phyloP scores from a whole-genome alignment of 2,888 invertebrate genomes.

The Eurois occulta region DNA sequence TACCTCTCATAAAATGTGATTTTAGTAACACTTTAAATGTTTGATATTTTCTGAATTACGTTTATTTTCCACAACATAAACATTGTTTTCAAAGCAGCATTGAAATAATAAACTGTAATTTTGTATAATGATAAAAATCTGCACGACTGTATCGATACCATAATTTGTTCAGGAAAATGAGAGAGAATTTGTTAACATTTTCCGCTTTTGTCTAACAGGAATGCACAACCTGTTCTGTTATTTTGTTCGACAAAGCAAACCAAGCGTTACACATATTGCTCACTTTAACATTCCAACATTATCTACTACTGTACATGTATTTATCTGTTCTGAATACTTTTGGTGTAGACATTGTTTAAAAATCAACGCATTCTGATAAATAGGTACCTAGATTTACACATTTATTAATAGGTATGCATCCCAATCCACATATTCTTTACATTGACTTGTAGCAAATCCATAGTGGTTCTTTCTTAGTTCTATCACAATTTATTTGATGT shows the following conservation, averaged over 20 bases:
- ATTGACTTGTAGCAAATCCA: not conserved
- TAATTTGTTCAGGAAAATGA: slow-evolving; percentile 42
- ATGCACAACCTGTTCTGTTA: slow-evolving; percentile 10
- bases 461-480: no score
- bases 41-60: not conserved
- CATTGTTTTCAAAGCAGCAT: not conserved
- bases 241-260: slow-evolving; percentile 26
- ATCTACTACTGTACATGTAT: not conserved
- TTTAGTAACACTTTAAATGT: slow-evolving; percentile 1
- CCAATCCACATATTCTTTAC: no score
- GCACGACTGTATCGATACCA: slow-evolving; percentile 8
- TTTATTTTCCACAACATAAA: not conserved
- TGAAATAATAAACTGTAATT: slow-evolving; percentile 2
- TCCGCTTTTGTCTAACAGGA: slow-evolving; percentile 26
- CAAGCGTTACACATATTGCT: not conserved
- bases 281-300: slow-evolving; percentile 5
- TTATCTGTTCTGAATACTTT: not conserved
- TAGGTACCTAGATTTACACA: not conserved
- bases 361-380: not conserved
- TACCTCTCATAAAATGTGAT: not conserved
- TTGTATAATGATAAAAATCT: slow-evolving; percentile 3
- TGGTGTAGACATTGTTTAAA: not conserved
- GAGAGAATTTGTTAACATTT: slow-evolving; percentile 26
- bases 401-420: no score
- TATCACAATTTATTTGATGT: not conserved